Conservation (phyloP, 2,888 invertebrate species). For the Synanthedon myopaeformis region DNA sequence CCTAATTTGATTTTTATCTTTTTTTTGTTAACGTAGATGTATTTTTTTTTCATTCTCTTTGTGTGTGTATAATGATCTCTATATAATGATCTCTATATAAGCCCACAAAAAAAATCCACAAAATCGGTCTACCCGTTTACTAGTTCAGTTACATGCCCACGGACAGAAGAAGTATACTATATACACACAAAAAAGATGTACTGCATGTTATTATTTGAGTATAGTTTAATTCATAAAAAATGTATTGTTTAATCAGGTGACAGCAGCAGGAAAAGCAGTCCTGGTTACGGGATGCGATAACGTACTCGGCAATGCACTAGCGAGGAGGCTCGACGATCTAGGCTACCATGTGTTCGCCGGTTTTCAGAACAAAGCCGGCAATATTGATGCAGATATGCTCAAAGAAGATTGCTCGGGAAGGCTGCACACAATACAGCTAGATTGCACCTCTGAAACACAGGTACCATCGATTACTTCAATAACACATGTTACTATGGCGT, state of each 20-base stretch:
- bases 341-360: slow-evolving; percentile 93
- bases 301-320: slow-evolving; percentile 78
- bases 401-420: slow-evolving; percentile 84
- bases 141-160: too few relatives aligned
- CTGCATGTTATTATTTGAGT: too few relatives aligned
- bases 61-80: too few relatives aligned
- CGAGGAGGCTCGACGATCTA: slow-evolving; percentile 83
- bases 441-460: slow-evolving; percentile 83
- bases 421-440: slow-evolving; percentile 79
- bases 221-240: too few relatives aligned
- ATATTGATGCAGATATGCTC: slow-evolving; percentile 78
- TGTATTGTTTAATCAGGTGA: slow-evolving; percentile 68
- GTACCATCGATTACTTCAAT: slow-evolving; percentile 24
- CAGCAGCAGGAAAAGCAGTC: slow-evolving; percentile 85
- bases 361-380: slow-evolving; percentile 76
- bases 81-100: too few relatives aligned
- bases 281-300: slow-evolving; percentile 88
- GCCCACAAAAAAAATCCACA: too few relatives aligned
- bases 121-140: too few relatives aligned
- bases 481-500: not conserved
- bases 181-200: too few relatives aligned
- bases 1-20: too few relatives aligned
- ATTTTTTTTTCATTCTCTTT: too few relatives aligned
- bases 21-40: too few relatives aligned
- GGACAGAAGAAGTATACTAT: too few relatives aligned